A percentile compares a stretch with the other conserved stretches of the same genome.
Evolutionary conservation across 2,888 invertebrate species (phyloP).

Genomic region (Epistrophe grossulariae): DNA sequence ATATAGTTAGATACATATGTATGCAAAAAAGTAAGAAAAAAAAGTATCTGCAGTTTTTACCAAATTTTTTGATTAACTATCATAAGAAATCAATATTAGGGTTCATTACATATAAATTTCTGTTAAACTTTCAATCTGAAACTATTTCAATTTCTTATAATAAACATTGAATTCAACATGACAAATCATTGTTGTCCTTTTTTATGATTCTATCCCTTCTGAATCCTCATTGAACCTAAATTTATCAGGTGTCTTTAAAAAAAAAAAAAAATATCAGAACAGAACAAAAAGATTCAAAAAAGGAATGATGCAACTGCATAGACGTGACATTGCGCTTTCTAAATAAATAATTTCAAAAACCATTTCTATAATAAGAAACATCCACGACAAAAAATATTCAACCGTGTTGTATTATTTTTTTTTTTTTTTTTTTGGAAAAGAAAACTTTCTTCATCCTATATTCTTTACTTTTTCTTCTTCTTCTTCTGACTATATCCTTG

Average conservation of each 20-base stretch:
- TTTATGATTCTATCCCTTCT: background rate
- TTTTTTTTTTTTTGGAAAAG: background rate
- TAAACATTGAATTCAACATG: background rate
- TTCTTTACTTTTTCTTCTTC: constrained; percentile 10
- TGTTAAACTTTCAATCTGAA: background rate
- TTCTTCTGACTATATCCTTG: background rate
- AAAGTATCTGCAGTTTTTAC: too few species aligned
- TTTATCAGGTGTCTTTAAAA: constrained; percentile 42
- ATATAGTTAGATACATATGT: too few species aligned
- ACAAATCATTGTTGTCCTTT: constrained; percentile 9
- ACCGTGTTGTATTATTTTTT: background rate
- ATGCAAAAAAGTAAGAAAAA: too few species aligned
- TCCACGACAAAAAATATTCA: constrained; percentile 46
- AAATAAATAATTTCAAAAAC: constrained; percentile 60
- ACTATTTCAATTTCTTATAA: background rate
- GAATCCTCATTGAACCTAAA: background rate
- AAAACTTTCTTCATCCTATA: constrained; percentile 2
- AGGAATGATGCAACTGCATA: constrained; percentile 18
- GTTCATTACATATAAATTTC: too few species aligned
- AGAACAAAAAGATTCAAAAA: too few species aligned
- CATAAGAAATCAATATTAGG: too few species aligned
- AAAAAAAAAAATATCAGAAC: constrained; percentile 13
- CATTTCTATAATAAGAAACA: constrained; percentile 62
- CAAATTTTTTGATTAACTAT: too few species aligned
- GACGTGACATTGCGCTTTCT: constrained; percentile 15